Evolutionary conservation across 2,888 invertebrate genomes (phyloP), one percentile per base, ranked within the genome.

Genomic region (Acrocera orbiculus): DNA sequence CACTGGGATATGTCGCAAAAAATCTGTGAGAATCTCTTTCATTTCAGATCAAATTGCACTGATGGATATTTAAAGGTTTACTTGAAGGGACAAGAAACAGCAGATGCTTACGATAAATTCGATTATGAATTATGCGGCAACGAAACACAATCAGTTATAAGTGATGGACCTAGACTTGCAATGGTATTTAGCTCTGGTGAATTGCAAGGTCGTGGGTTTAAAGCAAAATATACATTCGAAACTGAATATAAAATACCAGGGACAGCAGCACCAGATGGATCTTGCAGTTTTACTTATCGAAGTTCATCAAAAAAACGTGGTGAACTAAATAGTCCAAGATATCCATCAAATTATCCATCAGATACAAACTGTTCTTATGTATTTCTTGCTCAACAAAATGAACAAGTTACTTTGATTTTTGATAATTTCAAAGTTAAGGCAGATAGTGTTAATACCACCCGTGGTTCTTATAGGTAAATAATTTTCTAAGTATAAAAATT

Each of bases 271-370:
- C 87, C 89, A 5, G 83, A 85, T 49, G 89, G 89, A 39, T 77
- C 76, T 47, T 95, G 93, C 58, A 77, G 77, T 40, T 95, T 93
- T 58, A 80, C 85, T 9, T 95, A 93, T 63, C 73, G 76, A 46
- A 87, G 87, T 55, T 74, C 76, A 46, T 81, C 85, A 26, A 75
- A 77, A 53, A 86, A 86, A 59, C 74, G 75, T 39, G 90, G 90
- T 32, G 86, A 87, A 54, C 83, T 93, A 60, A 95, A 95, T 64
- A 92, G 92, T 34, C 93, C 93, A 15, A 75, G 92, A 40, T 90
- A 89, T 69, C 93, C 93, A 52, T 85, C 89, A 53, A 86, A 89
- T 65, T 96, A 96, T 68, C 93, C 93, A 43, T 85, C 89, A 52
- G 80, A 78, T 59, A 89, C 83, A 44, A 86, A 86, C 65, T 95